Evolutionary conservation across 2,113 vertebrate species (phyloP), one percentile per base, ranked within the genome.

Genomic region (Rhea americana): DNA sequence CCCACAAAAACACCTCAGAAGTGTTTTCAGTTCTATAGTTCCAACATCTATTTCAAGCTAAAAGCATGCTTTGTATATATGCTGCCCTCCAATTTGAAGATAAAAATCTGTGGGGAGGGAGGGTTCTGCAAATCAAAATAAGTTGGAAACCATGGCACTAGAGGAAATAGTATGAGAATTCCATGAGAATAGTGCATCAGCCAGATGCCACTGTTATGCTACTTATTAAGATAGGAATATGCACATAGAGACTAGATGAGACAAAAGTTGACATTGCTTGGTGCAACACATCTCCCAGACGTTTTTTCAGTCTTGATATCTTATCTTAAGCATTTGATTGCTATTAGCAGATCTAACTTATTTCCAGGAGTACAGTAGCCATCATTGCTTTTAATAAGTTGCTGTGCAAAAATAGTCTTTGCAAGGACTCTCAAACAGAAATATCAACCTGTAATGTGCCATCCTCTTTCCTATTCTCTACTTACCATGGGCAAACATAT

Each of bases 141-240:
- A 37, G 3, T 13, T 25, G 19, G 39, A 76, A 94, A 20, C 14
- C 26, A 53, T 30, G 48, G 28, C 72, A 10, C 55, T 4, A 79
- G 48, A 62, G 14, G 67, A 66, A 16, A 62, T 55, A 24, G 7
- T 50, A 1, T 37, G 35, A 50, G 22, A 70, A 9, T 56, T 25
- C 51, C 18, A 5, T 0, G 9, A 45, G 48, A 13, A 1, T 73
- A 7, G 1, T 39, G 21, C 10, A n/a, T 12, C 25, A 76, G 51
- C 8, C 25, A 39, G 8, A 1, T 59, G 79, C 65, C 10, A n/a
- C 41, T 91, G 55, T 63, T 13, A 11, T 0, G 0, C 61, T 78
- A 4, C 22, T 79, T 81, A 39, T 51, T 11, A 18, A 82, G 63
- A 28, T 22, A 72, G 82, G 58, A 89, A 47, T 76, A 26, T 18